A percentile compares a stretch with the other conserved stretches of the same genome.
phyloP scores from a whole-genome alignment of 30 jellyfish, hydroid and myxozoan species.

The Nemopilema nomurai region DNA sequence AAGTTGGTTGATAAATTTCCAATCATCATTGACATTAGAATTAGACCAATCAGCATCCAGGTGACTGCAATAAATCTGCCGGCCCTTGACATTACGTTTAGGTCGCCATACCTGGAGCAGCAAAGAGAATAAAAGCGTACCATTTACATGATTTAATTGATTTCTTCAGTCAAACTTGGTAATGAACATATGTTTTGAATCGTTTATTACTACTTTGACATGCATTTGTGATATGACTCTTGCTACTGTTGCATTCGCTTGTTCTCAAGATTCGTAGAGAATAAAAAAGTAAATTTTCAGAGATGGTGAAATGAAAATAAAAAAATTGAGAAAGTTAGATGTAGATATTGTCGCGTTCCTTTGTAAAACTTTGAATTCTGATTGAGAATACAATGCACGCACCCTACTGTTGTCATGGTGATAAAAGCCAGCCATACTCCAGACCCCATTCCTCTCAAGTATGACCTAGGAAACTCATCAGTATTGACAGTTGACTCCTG shows the following conservation, averaged over 20 bases:
- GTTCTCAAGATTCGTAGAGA: too few relatives aligned
- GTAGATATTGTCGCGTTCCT: neutral
- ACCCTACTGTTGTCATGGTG: conserved; percentile 83
- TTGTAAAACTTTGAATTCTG: neutral
- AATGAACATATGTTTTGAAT: neutral
- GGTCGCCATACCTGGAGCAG: conserved; percentile 47
- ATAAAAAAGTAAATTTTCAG: too few relatives aligned
- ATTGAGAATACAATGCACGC: neutral
- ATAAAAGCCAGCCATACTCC: conserved; percentile 69
- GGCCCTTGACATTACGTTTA: conserved; percentile 10
- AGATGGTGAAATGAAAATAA: too few relatives aligned
- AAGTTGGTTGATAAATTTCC: conserved; percentile 35
- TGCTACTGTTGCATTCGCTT: too few relatives aligned
- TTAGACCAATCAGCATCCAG: conserved; percentile 53
- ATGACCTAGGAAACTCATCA: conserved; percentile 35
- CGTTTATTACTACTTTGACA: neutral
- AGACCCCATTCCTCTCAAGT: conserved; percentile 28
- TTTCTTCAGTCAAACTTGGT: neutral
- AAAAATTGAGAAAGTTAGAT: neutral
- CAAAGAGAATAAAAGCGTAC: neutral
- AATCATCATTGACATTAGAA: conserved; percentile 22
- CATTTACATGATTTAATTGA: neutral
- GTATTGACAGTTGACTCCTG: conserved; percentile 39
- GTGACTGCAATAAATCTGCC: conserved; percentile 29
- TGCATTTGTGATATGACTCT: too few relatives aligned